These are phyloP conservation scores for Embiotoca jacksoni DNA, from an alignment of 2,113 vertebrate genomes.

Conservation along the genomic window DNA sequence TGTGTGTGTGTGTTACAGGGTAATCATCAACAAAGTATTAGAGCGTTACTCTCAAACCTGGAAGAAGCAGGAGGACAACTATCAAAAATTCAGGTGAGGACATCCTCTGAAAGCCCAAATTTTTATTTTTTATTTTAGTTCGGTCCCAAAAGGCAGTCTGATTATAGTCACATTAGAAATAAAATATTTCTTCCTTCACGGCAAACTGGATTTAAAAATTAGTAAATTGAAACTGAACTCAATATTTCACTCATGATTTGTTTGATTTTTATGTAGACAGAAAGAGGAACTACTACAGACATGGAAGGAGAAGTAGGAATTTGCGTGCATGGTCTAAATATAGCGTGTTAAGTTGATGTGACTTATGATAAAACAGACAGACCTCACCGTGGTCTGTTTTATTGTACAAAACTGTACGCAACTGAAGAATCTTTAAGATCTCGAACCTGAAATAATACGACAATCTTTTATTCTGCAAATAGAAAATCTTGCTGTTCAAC, in stretches of 20 bases:
- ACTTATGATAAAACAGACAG: background rate
- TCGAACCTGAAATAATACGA: no score
- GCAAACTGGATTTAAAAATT: no score
- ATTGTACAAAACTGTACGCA: no score
- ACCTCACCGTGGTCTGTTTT: background rate
- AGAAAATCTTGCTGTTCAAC: background rate
- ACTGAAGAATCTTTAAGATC: no score
- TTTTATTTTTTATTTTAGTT: background rate
- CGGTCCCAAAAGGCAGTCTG: no score
- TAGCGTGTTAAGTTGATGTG: no score
- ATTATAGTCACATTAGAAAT: no score
- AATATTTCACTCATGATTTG: background rate
- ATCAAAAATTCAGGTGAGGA: constrained; percentile 76
- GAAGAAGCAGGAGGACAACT: constrained; percentile 72
- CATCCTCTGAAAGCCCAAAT: background rate
- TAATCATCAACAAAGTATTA: constrained; percentile 55
- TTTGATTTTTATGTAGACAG: background rate
- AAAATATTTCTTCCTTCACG: no score
- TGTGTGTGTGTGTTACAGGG: constrained; percentile 45
- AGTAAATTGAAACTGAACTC: no score
- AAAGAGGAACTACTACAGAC: background rate
- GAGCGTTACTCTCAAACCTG: constrained; percentile 64
- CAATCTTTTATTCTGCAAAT: background rate
- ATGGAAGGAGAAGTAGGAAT: constrained; percentile 19
- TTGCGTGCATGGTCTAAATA: background rate